Conservation (phyloP, 2,113 vertebrate species). For the Pseudonaja textilis region DNA sequence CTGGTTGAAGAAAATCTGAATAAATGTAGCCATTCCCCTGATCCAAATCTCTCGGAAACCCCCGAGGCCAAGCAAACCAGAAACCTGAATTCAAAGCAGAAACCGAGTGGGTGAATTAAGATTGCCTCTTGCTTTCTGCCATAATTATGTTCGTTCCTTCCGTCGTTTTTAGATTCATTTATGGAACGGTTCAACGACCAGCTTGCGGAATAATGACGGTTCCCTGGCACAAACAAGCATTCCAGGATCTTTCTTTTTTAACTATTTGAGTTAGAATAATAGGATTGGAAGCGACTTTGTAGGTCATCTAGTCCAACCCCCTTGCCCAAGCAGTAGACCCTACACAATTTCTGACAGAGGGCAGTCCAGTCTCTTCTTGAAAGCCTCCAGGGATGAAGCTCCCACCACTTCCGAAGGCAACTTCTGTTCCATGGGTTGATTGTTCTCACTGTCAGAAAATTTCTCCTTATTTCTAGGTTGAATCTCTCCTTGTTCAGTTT, state of each 20-base stretch:
- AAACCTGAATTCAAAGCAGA: neutral
- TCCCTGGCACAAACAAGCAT: neutral
- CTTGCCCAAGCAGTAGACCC: too few species aligned
- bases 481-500: too few species aligned
- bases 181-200: neutral
- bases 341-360: too few species aligned
- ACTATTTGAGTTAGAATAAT: too few species aligned
- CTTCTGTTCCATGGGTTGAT: too few species aligned
- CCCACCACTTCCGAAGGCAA: too few species aligned
- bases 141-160: neutral
- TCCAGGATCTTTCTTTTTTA: neutral
- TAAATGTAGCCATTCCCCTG: constrained; percentile 9
- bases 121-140: neutral
- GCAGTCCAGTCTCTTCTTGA: too few species aligned
- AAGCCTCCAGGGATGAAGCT: too few species aligned
- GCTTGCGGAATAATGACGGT: neutral
- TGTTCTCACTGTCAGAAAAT: too few species aligned
- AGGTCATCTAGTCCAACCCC: too few species aligned
- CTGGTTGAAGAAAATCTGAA: constrained; percentile 45
- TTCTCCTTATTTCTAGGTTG: too few species aligned
- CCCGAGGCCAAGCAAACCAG: constrained; percentile 43
- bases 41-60: constrained; percentile 21
- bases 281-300: too few species aligned
- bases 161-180: neutral
- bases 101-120: neutral